phyloP scores from a whole-genome alignment of 35 echinoderm and acorn worm species.

The Ptychodera flava region DNA sequence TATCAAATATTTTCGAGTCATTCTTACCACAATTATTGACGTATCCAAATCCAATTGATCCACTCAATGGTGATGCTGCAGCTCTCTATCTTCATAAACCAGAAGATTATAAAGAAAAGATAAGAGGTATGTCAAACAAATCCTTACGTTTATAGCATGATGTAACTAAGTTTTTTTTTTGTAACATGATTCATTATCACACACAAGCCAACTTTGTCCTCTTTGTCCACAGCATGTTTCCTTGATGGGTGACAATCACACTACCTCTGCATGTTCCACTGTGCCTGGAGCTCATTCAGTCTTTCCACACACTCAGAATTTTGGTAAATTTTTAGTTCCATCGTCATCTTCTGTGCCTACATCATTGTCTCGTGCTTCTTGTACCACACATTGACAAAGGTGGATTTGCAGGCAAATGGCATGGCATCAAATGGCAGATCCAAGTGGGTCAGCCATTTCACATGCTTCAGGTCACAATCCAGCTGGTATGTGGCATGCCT shows the following conservation, averaged over 20 bases:
- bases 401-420: too few species aligned
- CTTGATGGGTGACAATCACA: background rate
- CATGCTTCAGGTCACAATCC: too few species aligned
- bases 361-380: too few species aligned
- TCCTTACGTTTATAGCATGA: background rate
- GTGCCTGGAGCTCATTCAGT: background rate
- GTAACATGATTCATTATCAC: background rate
- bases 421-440: too few species aligned
- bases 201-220: background rate
- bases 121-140: slow-evolving; percentile 60
- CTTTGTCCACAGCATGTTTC: background rate
- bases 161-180: background rate
- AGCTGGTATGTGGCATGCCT: too few species aligned
- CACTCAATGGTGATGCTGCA: slow-evolving; percentile 98
- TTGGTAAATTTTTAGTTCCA: too few species aligned
- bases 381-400: too few species aligned
- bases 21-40: slow-evolving; percentile 98
- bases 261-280: background rate
- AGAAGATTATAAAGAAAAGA: slow-evolving; percentile 98
- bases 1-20: slow-evolving; percentile 98
- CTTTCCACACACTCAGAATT: background rate
- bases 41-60: slow-evolving; percentile 96
- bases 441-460: too few species aligned
- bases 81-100: slow-evolving; percentile 95
- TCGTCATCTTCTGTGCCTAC: too few species aligned